A percentile compares a stretch with the other conserved stretches of the same genome.
Conservation (phyloP, 2,888 invertebrate species). For the Neoascia interrupta region DNA sequence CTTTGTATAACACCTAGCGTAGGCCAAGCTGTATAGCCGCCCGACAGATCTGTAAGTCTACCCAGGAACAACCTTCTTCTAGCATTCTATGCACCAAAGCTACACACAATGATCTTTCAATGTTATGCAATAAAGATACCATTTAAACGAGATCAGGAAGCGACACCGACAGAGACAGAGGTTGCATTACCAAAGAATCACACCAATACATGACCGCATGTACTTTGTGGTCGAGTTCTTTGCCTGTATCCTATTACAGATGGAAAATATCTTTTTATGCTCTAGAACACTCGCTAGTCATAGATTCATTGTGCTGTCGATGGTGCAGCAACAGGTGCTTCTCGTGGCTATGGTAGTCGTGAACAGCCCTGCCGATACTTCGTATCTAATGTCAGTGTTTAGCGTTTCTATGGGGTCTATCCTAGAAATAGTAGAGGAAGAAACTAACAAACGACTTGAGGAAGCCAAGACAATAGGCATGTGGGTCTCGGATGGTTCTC, state of each 20-base stretch:
- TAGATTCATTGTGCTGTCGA: neutral
- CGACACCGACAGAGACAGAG: slow-evolving; percentile 33
- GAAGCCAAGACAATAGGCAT: slow-evolving; percentile 58
- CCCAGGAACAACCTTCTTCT: slow-evolving; percentile 35
- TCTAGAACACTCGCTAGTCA: slow-evolving; percentile 29
- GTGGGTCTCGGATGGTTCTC: neutral
- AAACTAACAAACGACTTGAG: slow-evolving; percentile 30
- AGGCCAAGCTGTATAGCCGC: neutral
- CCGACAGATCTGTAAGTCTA: too few species aligned
- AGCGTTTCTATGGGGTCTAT: slow-evolving; percentile 43
- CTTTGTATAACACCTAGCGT: neutral
- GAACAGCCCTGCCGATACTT: slow-evolving; percentile 18
- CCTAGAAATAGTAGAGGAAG: slow-evolving; percentile 34
- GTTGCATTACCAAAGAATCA: slow-evolving; percentile 51
- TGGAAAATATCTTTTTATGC: slow-evolving; percentile 47
- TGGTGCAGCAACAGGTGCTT: slow-evolving; percentile 39
- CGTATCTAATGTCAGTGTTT: slow-evolving; percentile 57
- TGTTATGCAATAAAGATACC: slow-evolving; percentile 59
- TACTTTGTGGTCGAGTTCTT: slow-evolving; percentile 45
- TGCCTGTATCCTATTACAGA: slow-evolving; percentile 58
- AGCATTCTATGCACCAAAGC: slow-evolving; percentile 37
- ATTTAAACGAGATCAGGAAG: slow-evolving; percentile 65
- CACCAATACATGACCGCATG: too few species aligned
- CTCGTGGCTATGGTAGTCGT: neutral
- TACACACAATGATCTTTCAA: slow-evolving; percentile 25